phyloP scores from a whole-genome alignment of 2,113 vertebrate genomes.

The Syngnathus typhle region DNA sequence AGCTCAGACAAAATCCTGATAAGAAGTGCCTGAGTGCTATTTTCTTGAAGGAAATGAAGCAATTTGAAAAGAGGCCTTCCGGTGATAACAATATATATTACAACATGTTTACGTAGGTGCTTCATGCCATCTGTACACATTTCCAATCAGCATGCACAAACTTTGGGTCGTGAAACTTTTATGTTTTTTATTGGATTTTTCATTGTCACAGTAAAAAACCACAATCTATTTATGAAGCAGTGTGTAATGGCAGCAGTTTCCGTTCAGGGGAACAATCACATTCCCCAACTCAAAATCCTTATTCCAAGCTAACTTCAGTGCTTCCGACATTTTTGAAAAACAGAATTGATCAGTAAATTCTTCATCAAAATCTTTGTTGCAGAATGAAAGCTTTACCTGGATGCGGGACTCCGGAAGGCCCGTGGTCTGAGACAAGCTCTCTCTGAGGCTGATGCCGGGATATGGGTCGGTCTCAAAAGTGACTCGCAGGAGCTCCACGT shows the following conservation, averaged over 20 bases:
- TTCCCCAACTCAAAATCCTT: background rate
- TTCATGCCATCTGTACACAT: background rate
- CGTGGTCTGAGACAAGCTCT: constrained; percentile 67
- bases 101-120: background rate
- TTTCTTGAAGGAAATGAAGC: constrained; percentile 34
- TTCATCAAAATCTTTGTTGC: background rate
- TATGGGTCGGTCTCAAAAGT: constrained; percentile 71
- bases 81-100: constrained; percentile 19
- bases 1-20: constrained; percentile 49
- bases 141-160: no score
- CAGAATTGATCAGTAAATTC: background rate
- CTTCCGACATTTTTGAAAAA: no score
- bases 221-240: background rate
- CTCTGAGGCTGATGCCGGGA: constrained; percentile 71
- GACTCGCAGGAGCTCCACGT: constrained; percentile 63
- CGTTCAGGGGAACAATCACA: background rate
- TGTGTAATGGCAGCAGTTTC: background rate
- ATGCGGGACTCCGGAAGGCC: constrained; percentile 74
- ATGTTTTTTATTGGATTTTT: background rate
- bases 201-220: background rate
- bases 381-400: constrained; percentile 51
- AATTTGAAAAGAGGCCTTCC: constrained; percentile 43
- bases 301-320: background rate
- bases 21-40: constrained; percentile 52
- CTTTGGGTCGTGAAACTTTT: no score